Conservation (phyloP, 2,797 vertebrate species). For the Natrix natrix region DNA sequence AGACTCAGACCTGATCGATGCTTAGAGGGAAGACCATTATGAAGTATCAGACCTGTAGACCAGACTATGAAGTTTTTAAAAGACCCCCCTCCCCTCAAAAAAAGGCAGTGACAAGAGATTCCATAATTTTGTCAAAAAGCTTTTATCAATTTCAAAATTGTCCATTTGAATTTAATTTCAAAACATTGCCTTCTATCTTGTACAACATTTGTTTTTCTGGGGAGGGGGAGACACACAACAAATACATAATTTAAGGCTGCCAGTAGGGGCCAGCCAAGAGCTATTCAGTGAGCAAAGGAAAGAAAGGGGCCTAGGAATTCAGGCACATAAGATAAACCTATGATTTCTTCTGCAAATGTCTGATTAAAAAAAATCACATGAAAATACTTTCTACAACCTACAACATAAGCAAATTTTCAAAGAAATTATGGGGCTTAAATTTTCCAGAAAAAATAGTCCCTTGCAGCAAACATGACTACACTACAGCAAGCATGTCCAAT, state of each 20-base stretch:
- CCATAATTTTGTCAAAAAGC: neutral
- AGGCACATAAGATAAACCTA: neutral
- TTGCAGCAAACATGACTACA: neutral
- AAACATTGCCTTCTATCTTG: neutral
- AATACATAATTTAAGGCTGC: slow-evolving; percentile 16
- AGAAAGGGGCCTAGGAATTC: neutral
- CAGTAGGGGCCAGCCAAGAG: slow-evolving; percentile 63
- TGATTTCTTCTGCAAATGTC: neutral
- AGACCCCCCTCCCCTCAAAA: neutral
- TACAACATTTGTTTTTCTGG: neutral
- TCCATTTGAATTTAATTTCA: neutral
- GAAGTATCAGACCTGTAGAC: neutral
- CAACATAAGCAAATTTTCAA: neutral
- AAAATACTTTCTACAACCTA: neutral
- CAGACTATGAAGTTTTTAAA: neutral
- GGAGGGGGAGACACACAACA: neutral
- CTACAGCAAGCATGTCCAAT: neutral
- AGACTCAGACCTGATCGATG: neutral
- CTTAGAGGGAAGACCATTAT: neutral
- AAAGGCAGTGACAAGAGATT: neutral
- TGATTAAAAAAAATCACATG: too few relatives aligned
- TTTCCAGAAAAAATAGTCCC: neutral
- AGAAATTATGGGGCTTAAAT: neutral
- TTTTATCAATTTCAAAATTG: neutral
- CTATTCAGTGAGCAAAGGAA: slow-evolving; percentile 2